phyloP scores from a whole-genome alignment of 1,140 invertebrate species.

The Archegozetes longisetosus region DNA sequence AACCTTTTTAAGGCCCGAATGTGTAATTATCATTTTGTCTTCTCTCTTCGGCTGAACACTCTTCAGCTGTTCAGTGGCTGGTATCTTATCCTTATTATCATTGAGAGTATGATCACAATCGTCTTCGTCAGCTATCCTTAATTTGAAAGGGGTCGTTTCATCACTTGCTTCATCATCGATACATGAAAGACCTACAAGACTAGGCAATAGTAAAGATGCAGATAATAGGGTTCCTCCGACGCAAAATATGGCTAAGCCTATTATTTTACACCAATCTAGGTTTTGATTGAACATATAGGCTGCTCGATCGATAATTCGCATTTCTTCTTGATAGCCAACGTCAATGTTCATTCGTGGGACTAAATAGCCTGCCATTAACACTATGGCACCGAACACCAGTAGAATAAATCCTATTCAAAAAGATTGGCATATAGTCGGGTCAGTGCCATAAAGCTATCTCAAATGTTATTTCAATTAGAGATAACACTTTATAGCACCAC shows the following conservation, averaged over 20 bases:
- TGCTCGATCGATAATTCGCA: slow-evolving; percentile 33
- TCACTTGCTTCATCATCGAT: slow-evolving; percentile 27
- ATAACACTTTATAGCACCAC: background rate
- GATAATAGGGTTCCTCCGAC: slow-evolving; percentile 35
- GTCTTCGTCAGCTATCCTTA: slow-evolving; percentile 5
- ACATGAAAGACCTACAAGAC: slow-evolving; percentile 31
- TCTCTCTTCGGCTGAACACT: slow-evolving; percentile 19
- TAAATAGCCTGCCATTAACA: slow-evolving; percentile 36
- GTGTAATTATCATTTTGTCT: background rate
- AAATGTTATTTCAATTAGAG: background rate
- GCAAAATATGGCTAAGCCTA: slow-evolving; percentile 36
- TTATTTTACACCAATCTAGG: slow-evolving; percentile 35
- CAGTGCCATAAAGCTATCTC: background rate
- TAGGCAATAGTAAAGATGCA: slow-evolving; percentile 34
- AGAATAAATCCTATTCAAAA: slow-evolving; percentile 31
- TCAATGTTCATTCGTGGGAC: slow-evolving; percentile 33
- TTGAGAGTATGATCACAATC: slow-evolving; percentile 2
- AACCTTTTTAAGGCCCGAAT: background rate
- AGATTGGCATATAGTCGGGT: too few relatives aligned
- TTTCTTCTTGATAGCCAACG: slow-evolving; percentile 29
- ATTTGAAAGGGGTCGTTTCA: slow-evolving; percentile 14
- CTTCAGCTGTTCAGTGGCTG: slow-evolving; percentile 20
- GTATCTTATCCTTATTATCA: slow-evolving; percentile 15
- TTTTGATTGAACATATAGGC: slow-evolving; percentile 35
- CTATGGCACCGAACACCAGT: slow-evolving; percentile 32